These are phyloP conservation scores for Parnassius glacialis DNA, from an alignment of 2,888 invertebrate species.

Conservation along the genomic window DNA sequence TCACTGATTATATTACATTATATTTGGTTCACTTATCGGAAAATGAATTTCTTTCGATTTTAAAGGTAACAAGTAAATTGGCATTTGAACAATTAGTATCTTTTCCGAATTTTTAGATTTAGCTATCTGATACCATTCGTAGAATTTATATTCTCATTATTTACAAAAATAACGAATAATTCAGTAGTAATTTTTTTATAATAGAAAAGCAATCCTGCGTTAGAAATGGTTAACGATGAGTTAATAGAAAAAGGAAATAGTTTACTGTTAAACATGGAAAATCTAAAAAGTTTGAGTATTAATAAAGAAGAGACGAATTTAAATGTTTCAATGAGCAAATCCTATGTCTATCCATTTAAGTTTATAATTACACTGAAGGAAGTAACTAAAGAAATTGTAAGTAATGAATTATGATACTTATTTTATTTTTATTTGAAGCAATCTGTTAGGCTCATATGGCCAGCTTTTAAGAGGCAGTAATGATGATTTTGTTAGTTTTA, in stretches of 20 bases:
- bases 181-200: slow-evolving; percentile 12
- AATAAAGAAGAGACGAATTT: slow-evolving; percentile 36
- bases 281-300: slow-evolving; percentile 42
- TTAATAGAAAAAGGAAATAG: slow-evolving; percentile 46
- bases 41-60: slow-evolving; percentile 41
- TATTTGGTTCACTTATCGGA: slow-evolving; percentile 44
- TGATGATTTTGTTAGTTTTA: too few relatives aligned
- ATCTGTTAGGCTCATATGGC: too few relatives aligned
- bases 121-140: too few relatives aligned
- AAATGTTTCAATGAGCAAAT: slow-evolving; percentile 40
- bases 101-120: too few relatives aligned
- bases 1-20: slow-evolving; percentile 49
- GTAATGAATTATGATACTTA: slow-evolving; percentile 25
- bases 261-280: slow-evolving; percentile 47
- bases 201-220: slow-evolving; percentile 54
- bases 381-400: slow-evolving; percentile 54
- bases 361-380: slow-evolving; percentile 45
- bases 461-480: too few relatives aligned
- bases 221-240: slow-evolving; percentile 49
- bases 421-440: too few relatives aligned
- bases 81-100: too few relatives aligned
- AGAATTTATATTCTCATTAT: too few relatives aligned
- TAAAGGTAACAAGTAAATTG: slow-evolving; percentile 44
- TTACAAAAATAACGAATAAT: too few relatives aligned
- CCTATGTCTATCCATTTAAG: slow-evolving; percentile 47